Evolutionary conservation across 2,113 vertebrate genomes (phyloP).

Genomic region (Rhineura floridana): DNA sequence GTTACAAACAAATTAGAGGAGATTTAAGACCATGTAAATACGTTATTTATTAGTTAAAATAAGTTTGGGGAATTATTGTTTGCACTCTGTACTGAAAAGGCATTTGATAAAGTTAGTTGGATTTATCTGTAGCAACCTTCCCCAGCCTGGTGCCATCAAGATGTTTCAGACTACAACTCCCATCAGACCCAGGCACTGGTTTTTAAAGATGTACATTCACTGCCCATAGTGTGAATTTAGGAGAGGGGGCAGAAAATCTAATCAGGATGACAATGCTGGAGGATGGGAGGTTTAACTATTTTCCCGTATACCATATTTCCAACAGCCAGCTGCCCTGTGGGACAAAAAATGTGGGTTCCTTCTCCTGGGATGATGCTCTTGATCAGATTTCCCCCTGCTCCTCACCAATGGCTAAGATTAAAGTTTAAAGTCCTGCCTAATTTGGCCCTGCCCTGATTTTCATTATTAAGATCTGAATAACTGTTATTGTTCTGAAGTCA

Average conservation of each 20-base stretch:
- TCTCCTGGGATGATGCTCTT: not conserved
- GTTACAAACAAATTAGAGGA: not conserved
- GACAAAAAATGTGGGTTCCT: not conserved
- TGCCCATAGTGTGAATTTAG: too few species aligned
- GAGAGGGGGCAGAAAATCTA: not conserved
- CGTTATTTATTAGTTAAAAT: not conserved
- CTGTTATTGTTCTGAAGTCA: not conserved
- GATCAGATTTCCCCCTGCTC: not conserved
- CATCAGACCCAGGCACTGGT: not conserved
- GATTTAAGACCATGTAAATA: not conserved
- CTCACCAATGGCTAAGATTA: not conserved
- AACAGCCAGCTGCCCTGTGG: not conserved
- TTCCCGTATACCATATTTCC: not conserved
- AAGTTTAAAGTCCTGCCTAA: not conserved
- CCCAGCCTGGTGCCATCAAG: not conserved
- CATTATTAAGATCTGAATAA: not conserved
- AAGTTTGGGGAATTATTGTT: not conserved
- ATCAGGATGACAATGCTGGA: not conserved
- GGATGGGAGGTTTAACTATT: not conserved
- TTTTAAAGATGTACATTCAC: too few species aligned
- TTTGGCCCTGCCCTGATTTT: not conserved
- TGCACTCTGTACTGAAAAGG: not conserved
- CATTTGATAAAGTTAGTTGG: not conserved
- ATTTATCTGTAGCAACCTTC: too few species aligned
- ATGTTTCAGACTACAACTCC: not conserved